Percentiles rank a stretch among this genome's conserved stretches.
Evolutionary conservation across 2,797 vertebrate species (phyloP).

Genomic region (Pterois miles): DNA sequence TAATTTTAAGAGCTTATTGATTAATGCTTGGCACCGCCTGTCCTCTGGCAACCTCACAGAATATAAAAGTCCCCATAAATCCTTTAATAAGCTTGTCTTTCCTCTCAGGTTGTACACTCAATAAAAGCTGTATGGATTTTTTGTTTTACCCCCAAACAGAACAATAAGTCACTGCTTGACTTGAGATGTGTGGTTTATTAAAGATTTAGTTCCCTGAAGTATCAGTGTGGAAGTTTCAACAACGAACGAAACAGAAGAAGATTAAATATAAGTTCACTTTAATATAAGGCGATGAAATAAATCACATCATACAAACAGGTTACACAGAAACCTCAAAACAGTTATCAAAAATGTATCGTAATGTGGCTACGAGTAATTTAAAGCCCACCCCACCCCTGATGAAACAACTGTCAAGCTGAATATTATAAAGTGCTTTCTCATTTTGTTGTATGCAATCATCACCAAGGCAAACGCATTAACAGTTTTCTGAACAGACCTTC

Average conservation of each 20-base stretch:
- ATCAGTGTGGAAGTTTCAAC: background rate
- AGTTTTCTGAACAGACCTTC: conserved; percentile 34
- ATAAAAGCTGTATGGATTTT: background rate
- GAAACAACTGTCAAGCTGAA: conserved; percentile 48
- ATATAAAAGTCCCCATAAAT: background rate
- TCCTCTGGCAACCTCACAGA: background rate
- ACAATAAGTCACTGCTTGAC: background rate
- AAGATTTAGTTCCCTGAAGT: background rate
- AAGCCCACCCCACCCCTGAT: conserved; percentile 4
- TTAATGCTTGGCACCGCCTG: background rate
- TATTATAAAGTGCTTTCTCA: conserved; percentile 74
- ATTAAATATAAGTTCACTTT: conserved; percentile 49
- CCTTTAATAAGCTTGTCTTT: background rate
- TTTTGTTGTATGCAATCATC: conserved; percentile 45
- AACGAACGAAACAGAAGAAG: background rate
- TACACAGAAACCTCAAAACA: conserved; percentile 57
- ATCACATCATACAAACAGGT: conserved; percentile 68
- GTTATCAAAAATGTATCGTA: conserved; percentile 63
- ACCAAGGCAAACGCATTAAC: conserved; percentile 50
- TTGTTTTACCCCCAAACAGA: background rate
- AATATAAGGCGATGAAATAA: conserved; percentile 75
- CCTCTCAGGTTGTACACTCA: background rate
- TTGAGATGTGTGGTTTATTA: background rate
- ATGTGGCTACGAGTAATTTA: conserved; percentile 34
- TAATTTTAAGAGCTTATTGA: background rate